Percentiles rank a stretch among this genome's conserved stretches.
phyloP scores from a whole-genome alignment of 2,113 vertebrate genomes.

The Psittacara wagleri region DNA sequence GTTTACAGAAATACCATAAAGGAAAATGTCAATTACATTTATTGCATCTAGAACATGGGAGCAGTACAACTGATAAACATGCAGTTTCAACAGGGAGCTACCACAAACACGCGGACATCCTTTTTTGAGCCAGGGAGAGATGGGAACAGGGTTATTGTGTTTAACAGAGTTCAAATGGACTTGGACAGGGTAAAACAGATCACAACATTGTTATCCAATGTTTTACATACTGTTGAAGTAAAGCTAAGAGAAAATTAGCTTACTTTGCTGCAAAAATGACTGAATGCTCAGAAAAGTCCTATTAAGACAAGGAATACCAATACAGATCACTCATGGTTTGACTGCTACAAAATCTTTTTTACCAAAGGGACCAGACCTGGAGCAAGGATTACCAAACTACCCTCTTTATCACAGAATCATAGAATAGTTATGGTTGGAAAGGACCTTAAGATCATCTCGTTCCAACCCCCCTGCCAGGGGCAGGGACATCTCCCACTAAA shows the following conservation, averaged over 20 bases:
- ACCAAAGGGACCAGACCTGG: neutral
- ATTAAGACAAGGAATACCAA: neutral
- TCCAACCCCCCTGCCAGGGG: too few species aligned
- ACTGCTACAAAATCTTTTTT: neutral
- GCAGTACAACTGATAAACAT: neutral
- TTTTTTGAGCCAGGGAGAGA: neutral
- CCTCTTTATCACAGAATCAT: neutral
- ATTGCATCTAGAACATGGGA: neutral
- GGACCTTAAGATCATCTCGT: too few species aligned
- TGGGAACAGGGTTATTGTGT: neutral
- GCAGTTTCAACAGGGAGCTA: neutral
- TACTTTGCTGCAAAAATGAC: neutral
- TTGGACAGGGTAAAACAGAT: neutral
- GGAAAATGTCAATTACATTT: neutral
- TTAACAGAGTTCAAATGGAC: neutral
- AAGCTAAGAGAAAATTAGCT: neutral
- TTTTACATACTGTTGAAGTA: neutral
- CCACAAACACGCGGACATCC: neutral
- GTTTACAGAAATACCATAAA: neutral
- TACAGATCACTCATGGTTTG: neutral
- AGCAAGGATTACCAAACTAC: neutral
- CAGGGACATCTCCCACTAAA: too few species aligned
- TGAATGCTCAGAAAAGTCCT: neutral
- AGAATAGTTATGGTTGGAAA: too few species aligned
- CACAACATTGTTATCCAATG: neutral